Conservation (phyloP, 92 coral and sea anemone species). For the Virgularia gustaviana region DNA sequence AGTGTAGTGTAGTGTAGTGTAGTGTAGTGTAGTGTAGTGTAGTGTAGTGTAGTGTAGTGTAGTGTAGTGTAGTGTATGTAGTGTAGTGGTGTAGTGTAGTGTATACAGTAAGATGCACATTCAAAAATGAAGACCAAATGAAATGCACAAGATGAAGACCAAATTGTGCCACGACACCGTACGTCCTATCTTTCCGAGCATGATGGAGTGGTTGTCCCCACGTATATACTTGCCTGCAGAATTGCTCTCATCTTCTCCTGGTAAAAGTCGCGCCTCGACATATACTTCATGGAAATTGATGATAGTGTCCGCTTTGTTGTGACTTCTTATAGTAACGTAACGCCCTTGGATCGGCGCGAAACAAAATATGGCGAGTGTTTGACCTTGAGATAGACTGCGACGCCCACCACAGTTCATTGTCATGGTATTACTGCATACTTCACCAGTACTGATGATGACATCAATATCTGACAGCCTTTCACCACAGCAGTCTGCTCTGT, state of each 20-base stretch:
- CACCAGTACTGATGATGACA: neutral
- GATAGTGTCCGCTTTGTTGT: neutral
- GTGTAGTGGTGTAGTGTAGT: no score
- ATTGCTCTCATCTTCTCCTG: neutral
- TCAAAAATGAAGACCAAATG: no score
- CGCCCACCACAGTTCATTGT: neutral
- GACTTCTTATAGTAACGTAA: neutral
- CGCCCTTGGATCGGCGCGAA: constrained; percentile 10
- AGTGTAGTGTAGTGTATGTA: no score
- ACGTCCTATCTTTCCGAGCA: no score
- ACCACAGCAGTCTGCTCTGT: neutral
- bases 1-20: no score
- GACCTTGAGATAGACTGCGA: neutral
- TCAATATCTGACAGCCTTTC: neutral
- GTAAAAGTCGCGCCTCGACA: neutral
- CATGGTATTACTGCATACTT: neutral
- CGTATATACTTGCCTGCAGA: no score
- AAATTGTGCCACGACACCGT: no score
- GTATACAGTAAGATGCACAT: no score
- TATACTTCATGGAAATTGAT: constrained; percentile 6
- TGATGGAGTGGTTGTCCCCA: no score
- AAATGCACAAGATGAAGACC: no score
- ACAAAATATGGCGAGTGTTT: constrained; percentile 13
- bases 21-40: no score
- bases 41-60: no score